Evolutionary conservation across 2,888 invertebrate genomes (phyloP), one percentile per base, ranked within the genome.

Genomic region (Crioceris asparagi): DNA sequence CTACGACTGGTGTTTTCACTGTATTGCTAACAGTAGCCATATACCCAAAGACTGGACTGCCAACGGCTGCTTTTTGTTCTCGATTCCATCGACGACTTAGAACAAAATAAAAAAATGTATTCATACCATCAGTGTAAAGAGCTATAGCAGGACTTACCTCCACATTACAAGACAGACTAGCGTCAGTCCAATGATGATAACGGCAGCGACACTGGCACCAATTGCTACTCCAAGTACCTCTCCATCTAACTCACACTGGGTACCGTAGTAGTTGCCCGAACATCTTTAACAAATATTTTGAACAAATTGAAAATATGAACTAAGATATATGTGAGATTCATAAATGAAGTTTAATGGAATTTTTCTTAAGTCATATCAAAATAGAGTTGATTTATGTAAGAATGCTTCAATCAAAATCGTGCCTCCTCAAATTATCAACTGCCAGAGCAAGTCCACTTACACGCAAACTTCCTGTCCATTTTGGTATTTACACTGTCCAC

Each of bases 141-240:
- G 10, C 10, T 21, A 21, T 21, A 43, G 5, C 15, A 14, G 27
- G 16, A 43, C 50, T 66, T 63, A 85, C 84, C 84, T 91, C 92
- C 91, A 92, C 72, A 87, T 85, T 48, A 91, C 78, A 10, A 92
- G 72, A 45, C 87, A 88, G 1, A 86, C 80, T 7, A 92, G 65
- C 0, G 92, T 92, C 35, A 90, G 65, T 0, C 85, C 81, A 45
- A 92, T 92, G 47, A 92, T 90, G 26, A 91, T 76, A 2, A 90
- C 76, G 2, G 92, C 92, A 1, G 85, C 84, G 1, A 91, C 77
- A 0, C 87, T 87, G 0, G 90, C 91, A 11, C 91, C 91, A 36
- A 90, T 83, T 0, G 91, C 88, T 16, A 91, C 91, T 0, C 86
- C 90, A 14, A 92, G 68, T 32, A 92, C 90, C 65, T 91, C 91